These are phyloP conservation scores for Nyctereutes procyonoides DNA, from an alignment of 2,113 vertebrate genomes.

Conservation along the genomic window DNA sequence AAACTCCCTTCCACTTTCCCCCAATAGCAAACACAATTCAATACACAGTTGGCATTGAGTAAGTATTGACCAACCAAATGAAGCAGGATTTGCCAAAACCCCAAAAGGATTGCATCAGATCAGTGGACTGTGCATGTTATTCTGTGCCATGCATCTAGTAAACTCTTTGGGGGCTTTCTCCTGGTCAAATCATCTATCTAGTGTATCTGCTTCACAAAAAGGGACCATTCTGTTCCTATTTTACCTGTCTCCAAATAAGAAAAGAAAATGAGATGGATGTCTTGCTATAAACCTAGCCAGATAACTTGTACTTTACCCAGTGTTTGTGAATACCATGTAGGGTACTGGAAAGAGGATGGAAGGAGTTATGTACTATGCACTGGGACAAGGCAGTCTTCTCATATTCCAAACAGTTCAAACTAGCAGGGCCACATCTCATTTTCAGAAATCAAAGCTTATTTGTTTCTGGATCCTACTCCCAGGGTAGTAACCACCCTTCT, in stretches of 20 bases:
- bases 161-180: neutral
- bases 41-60: constrained; percentile 26
- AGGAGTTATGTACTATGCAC: neutral
- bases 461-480: neutral
- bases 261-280: neutral
- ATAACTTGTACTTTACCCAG: neutral
- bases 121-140: neutral
- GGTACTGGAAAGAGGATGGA: neutral
- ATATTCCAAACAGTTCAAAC: neutral
- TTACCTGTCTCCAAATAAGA: constrained; percentile 1
- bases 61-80: constrained; percentile 50
- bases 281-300: neutral
- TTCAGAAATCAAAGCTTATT: constrained; percentile 27
- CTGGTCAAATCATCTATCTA: constrained; percentile 17
- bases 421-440: neutral
- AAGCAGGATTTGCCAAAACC: constrained; percentile 54
- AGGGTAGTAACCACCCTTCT: neutral
- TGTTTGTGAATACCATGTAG: neutral
- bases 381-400: neutral
- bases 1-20: neutral
- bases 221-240: neutral
- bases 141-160: neutral
- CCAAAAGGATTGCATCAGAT: constrained; percentile 49
- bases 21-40: constrained; percentile 45
- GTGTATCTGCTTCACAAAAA: neutral